Conservation (phyloP, 2,113 vertebrate genomes). For the Kryptolebias marmoratus region DNA sequence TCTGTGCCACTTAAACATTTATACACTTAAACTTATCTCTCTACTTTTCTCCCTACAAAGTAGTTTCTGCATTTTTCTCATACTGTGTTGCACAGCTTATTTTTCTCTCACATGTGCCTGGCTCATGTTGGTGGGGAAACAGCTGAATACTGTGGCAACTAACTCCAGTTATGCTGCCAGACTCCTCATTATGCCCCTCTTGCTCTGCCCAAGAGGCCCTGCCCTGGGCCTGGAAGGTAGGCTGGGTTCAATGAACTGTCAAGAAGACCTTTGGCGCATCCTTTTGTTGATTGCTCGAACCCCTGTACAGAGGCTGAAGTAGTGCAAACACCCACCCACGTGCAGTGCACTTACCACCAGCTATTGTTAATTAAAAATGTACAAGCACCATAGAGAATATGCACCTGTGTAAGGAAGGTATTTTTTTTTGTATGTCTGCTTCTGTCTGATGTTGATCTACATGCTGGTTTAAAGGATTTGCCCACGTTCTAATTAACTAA, state of each 20-base stretch:
- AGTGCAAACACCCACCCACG: constrained; percentile 22
- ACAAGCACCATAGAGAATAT: constrained; percentile 44
- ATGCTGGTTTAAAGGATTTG: constrained; percentile 69
- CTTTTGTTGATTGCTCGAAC: constrained; percentile 31
- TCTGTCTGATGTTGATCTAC: constrained; percentile 58
- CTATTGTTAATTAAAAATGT: constrained; percentile 72
- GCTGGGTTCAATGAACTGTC: constrained; percentile 45
- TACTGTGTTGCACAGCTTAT: constrained; percentile 12
- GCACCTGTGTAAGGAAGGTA: constrained; percentile 18
- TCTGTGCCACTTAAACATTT: constrained; percentile 13
- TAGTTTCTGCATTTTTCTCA: constrained; percentile 1
- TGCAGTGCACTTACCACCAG: constrained; percentile 39
- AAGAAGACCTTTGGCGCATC: constrained; percentile 54
- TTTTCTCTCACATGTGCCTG: constrained; percentile 41
- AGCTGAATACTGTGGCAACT: constrained; percentile 38
- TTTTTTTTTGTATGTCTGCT: constrained; percentile 21
- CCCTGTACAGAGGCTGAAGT: constrained; percentile 17
- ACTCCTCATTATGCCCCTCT: constrained; percentile 17
- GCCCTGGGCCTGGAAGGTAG: constrained; percentile 8
- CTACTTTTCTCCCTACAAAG: constrained; percentile 19
- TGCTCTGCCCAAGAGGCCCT: constrained; percentile 25
- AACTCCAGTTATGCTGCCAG: constrained; percentile 37
- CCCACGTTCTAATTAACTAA: constrained; percentile 43
- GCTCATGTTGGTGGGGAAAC: constrained; percentile 41
- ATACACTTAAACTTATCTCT: not conserved